phyloP scores from a whole-genome alignment of 2,797 vertebrate species.

The Harpagifer antarcticus region DNA sequence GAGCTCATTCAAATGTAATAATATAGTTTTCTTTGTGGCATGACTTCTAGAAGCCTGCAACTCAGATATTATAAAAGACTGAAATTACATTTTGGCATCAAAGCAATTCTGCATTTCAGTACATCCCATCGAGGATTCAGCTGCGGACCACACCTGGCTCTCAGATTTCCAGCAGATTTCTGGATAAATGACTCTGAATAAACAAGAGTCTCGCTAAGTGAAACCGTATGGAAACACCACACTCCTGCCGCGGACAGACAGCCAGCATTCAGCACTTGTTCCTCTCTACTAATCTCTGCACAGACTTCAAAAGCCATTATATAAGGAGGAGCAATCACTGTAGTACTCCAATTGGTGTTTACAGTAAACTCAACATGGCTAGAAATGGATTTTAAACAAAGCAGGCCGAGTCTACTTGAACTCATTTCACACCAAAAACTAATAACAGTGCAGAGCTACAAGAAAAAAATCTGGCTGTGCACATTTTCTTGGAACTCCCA shows the following conservation, averaged over 20 bases:
- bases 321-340: constrained; percentile 31
- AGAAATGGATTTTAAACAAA: constrained; percentile 62
- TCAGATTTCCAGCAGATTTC: constrained; percentile 49
- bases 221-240: constrained; percentile 53
- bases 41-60: constrained; percentile 13
- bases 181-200: constrained; percentile 53
- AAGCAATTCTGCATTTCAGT: constrained; percentile 50
- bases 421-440: constrained; percentile 39
- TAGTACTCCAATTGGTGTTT: constrained; percentile 62
- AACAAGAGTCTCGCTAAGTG: constrained; percentile 53
- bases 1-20: constrained; percentile 3
- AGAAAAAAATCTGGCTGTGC: constrained; percentile 30
- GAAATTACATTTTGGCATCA: constrained; percentile 32
- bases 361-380: constrained; percentile 48
- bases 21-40: constrained; percentile 7
- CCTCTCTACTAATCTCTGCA: constrained; percentile 41
- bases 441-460: constrained; percentile 39
- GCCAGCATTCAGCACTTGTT: constrained; percentile 27
- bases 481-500: constrained; percentile 46
- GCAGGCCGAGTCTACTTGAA: constrained; percentile 30
- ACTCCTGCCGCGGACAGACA: constrained; percentile 24
- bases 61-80: constrained; percentile 29
- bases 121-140: constrained; percentile 51
- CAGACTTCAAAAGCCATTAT: constrained; percentile 41
- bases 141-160: constrained; percentile 62